Percentiles rank a stretch among this genome's conserved stretches.
Conservation (phyloP, 1,140 invertebrate species). For the Drosophila persimilis region DNA sequence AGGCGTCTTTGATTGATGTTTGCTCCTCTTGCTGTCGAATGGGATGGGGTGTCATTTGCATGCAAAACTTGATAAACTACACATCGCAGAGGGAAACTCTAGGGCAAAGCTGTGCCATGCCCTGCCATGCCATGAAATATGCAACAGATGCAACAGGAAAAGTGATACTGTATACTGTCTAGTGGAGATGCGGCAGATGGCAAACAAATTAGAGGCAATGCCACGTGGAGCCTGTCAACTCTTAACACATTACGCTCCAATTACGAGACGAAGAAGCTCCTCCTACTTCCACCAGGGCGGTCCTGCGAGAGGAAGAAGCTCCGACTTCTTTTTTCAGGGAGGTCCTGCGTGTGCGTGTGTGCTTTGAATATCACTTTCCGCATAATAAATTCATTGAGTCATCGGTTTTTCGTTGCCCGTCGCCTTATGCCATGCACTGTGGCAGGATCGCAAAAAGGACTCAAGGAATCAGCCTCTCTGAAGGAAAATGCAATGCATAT, state of each 20-base stretch:
- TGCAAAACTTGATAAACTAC: slow-evolving; percentile 42
- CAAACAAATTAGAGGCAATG: slow-evolving; percentile 72
- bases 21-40: slow-evolving; percentile 15
- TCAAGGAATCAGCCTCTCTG: slow-evolving; percentile 15
- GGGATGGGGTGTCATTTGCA: slow-evolving; percentile 47
- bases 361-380: slow-evolving; percentile 60
- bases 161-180: slow-evolving; percentile 4
- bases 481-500: slow-evolving; percentile 73
- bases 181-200: slow-evolving; percentile 17
- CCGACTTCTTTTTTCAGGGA: neutral
- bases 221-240: slow-evolving; percentile 67
- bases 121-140: slow-evolving; percentile 65
- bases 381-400: slow-evolving; percentile 69
- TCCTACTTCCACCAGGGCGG: neutral
- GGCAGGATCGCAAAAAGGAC: slow-evolving; percentile 23
- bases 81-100: slow-evolving; percentile 1
- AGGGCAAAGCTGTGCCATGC: slow-evolving; percentile 6
- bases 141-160: slow-evolving; percentile 56
- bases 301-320: slow-evolving; percentile 1
- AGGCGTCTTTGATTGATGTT: slow-evolving; percentile 52
- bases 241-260: slow-evolving; percentile 79
- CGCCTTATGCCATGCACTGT: slow-evolving; percentile 39
- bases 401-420: slow-evolving; percentile 40
- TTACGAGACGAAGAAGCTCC: slow-evolving; percentile 39
- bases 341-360: slow-evolving; percentile 5